These are phyloP conservation scores for Empidonax alnorum DNA, from an alignment of 2,113 vertebrate species.

Conservation along the genomic window DNA sequence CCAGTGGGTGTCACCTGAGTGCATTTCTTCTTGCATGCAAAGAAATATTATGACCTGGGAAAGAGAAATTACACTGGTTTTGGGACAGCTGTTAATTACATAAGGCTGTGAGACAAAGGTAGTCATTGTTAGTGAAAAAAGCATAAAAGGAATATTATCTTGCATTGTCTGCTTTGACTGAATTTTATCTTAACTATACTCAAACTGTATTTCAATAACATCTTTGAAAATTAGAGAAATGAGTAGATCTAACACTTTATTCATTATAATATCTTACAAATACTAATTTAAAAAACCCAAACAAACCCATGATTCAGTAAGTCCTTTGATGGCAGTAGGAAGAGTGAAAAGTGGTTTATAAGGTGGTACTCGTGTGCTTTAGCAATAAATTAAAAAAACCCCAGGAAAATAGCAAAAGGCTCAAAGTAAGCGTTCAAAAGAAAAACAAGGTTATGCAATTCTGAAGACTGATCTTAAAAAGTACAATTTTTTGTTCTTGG, in stretches of 20 bases:
- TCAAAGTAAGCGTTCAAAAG: not conserved
- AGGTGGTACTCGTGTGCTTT: not conserved
- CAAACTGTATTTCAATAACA: not conserved
- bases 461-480: not conserved
- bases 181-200: not conserved
- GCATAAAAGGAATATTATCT: too few species aligned
- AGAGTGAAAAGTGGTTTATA: not conserved
- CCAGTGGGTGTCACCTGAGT: too few species aligned
- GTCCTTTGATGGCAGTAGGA: not conserved
- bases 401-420: not conserved
- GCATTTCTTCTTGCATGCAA: too few species aligned
- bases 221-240: not conserved
- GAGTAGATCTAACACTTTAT: not conserved
- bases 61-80: too few species aligned
- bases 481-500: not conserved
- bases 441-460: not conserved
- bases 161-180: too few species aligned
- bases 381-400: not conserved
- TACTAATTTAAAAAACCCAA: not conserved
- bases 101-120: too few species aligned
- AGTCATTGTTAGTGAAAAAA: too few species aligned
- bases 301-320: not conserved
- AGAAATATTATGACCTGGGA: too few species aligned
- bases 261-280: not conserved
- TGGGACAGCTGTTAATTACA: too few species aligned